A percentile compares a stretch with the other conserved stretches of the same genome.
These are phyloP conservation scores for Mesocricetus auratus DNA, from an alignment of 2,113 vertebrate genomes.

Conservation along the genomic window DNA sequence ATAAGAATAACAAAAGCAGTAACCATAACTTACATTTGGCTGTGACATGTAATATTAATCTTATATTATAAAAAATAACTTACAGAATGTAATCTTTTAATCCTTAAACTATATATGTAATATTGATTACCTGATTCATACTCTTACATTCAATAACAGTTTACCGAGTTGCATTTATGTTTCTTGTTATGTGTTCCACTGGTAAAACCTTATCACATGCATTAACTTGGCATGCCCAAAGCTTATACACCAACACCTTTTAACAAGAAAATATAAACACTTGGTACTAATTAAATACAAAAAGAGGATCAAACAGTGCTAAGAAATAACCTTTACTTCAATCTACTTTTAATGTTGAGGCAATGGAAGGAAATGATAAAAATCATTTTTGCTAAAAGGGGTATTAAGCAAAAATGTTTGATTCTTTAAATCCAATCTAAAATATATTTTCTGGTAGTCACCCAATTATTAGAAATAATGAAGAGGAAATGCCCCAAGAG, in stretches of 20 bases:
- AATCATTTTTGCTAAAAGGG: slow-evolving; percentile 55
- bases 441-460: slow-evolving; percentile 7
- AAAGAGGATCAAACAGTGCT: slow-evolving; percentile 64
- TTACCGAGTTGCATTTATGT: background rate
- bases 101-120: background rate
- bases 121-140: background rate
- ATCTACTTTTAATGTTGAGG: slow-evolving; percentile 47
- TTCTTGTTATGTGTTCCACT: background rate
- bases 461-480: slow-evolving; percentile 51
- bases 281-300: slow-evolving; percentile 57
- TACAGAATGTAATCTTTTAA: background rate
- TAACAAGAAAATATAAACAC: background rate
- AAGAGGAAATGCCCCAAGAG: background rate
- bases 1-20: too few relatives aligned
- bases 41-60: background rate
- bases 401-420: background rate
- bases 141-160: background rate
- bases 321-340: slow-evolving; percentile 58
- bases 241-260: background rate
- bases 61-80: background rate
- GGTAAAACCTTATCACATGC: background rate
- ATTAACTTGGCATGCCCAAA: background rate
- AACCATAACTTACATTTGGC: background rate
- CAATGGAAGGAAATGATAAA: slow-evolving; percentile 56
- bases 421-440: slow-evolving; percentile 27